phyloP scores from a whole-genome alignment of 2,113 vertebrate genomes.

The Stomatorhinus ivindoensis region DNA sequence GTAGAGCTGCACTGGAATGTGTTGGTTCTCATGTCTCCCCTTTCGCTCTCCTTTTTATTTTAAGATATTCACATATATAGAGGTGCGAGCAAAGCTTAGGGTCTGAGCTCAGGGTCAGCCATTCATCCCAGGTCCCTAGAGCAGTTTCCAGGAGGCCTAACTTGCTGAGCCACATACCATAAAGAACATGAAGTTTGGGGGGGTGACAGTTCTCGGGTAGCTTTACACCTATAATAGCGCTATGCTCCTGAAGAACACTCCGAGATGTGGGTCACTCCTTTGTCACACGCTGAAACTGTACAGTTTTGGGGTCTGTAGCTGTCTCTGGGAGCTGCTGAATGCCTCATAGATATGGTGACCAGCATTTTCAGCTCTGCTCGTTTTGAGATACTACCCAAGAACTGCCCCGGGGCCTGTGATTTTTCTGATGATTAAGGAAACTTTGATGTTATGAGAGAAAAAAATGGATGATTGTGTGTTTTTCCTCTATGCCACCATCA shows the following conservation, averaged over 20 bases:
- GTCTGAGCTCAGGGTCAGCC: not conserved
- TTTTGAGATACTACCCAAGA: not conserved
- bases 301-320: not conserved
- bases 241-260: not conserved
- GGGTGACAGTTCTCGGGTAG: not conserved
- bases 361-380: not conserved
- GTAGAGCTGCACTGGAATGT: not conserved
- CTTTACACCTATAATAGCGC: not conserved
- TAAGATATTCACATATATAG: not conserved
- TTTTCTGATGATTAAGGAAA: constrained; percentile 4
- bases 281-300: not conserved
- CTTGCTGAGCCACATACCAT: not conserved
- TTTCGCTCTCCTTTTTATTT: not conserved
- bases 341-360: not conserved
- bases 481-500: not conserved
- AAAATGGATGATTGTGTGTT: not conserved
- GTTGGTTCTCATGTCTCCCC: not conserved
- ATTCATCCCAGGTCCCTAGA: not conserved
- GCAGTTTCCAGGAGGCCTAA: not conserved
- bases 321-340: not conserved
- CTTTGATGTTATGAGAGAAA: not conserved
- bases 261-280: not conserved
- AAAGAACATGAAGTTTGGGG: not conserved
- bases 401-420: not conserved
- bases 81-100: not conserved